Evolutionary conservation across 2,113 vertebrate species (phyloP).

Genomic region (Anguilla japonica): DNA sequence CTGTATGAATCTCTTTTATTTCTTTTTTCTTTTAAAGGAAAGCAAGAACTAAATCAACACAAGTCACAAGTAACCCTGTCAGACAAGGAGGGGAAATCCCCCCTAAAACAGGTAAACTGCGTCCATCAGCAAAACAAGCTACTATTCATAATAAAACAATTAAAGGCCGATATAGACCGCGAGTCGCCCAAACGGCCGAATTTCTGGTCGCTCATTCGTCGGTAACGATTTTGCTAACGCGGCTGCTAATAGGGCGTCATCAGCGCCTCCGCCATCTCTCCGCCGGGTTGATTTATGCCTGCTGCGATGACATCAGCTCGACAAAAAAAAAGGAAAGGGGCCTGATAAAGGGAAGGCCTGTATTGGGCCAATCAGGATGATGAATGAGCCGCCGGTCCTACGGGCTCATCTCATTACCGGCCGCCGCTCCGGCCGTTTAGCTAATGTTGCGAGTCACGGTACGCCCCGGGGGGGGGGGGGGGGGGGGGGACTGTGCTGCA

Average conservation of each 20-base stretch:
- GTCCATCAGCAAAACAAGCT: slow-evolving; percentile 3
- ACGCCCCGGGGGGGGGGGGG: slow-evolving; percentile 46
- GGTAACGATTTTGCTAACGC: slow-evolving; percentile 84
- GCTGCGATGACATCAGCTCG: slow-evolving; percentile 81
- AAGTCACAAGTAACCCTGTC: background rate
- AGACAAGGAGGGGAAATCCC: background rate
- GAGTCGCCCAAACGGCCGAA: slow-evolving; percentile 62
- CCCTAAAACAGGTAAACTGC: background rate
- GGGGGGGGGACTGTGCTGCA: slow-evolving; percentile 74
- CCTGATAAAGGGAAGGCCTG: slow-evolving; percentile 85
- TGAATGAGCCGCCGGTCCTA: slow-evolving; percentile 83
- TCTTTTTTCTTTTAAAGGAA: background rate
- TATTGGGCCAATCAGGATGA: slow-evolving; percentile 92
- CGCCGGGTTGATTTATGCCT: slow-evolving; percentile 85
- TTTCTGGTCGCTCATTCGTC: slow-evolving; percentile 88
- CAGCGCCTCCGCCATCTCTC: slow-evolving; percentile 61
- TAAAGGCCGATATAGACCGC: slow-evolving; percentile 43
- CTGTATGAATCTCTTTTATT: background rate
- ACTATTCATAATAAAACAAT: background rate
- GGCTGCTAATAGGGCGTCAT: slow-evolving; percentile 87
- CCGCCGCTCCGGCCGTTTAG: slow-evolving; percentile 75
- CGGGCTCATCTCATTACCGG: slow-evolving; percentile 88
- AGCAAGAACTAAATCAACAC: background rate
- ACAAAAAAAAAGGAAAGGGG: slow-evolving; percentile 58
- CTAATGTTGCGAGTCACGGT: slow-evolving; percentile 86